phyloP scores from a whole-genome alignment of 1,140 invertebrate genomes.

The Babylonia areolata region DNA sequence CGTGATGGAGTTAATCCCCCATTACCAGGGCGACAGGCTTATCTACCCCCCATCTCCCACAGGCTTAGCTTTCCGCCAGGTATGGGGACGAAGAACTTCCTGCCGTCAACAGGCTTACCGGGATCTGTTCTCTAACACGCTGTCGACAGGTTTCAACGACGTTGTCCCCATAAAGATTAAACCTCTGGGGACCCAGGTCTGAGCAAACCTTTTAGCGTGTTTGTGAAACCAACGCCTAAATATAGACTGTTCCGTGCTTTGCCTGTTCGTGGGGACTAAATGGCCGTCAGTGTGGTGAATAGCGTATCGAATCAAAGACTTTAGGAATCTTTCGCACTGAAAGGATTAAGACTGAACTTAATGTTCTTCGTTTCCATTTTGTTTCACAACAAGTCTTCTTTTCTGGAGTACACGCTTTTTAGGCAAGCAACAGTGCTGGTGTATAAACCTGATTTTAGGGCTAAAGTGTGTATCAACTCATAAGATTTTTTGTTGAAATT shows the following conservation, averaged over 20 bases:
- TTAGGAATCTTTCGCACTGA: too few relatives aligned
- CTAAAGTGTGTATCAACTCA: too few relatives aligned
- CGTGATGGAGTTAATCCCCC: neutral
- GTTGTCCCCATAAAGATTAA: slow-evolving; percentile 1
- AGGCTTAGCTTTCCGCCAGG: neutral
- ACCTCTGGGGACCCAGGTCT: neutral
- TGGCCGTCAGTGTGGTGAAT: too few relatives aligned
- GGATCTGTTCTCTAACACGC: neutral
- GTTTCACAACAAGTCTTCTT: too few relatives aligned
- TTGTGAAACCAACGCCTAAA: neutral
- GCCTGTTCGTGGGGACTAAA: too few relatives aligned
- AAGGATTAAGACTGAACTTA: too few relatives aligned
- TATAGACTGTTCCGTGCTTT: neutral
- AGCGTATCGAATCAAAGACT: too few relatives aligned
- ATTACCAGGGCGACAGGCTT: neutral
- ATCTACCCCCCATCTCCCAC: neutral
- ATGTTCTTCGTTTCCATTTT: too few relatives aligned
- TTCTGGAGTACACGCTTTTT: too few relatives aligned
- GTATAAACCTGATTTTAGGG: too few relatives aligned
- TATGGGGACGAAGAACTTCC: neutral
- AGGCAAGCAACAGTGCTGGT: too few relatives aligned
- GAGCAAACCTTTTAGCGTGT: slow-evolving; percentile 6
- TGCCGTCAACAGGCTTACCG: neutral
- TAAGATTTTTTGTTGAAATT: too few relatives aligned
- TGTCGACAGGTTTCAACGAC: neutral